These are phyloP conservation scores for Ellobius talpinus DNA, from an alignment of 2,113 vertebrate species.

Conservation along the genomic window DNA sequence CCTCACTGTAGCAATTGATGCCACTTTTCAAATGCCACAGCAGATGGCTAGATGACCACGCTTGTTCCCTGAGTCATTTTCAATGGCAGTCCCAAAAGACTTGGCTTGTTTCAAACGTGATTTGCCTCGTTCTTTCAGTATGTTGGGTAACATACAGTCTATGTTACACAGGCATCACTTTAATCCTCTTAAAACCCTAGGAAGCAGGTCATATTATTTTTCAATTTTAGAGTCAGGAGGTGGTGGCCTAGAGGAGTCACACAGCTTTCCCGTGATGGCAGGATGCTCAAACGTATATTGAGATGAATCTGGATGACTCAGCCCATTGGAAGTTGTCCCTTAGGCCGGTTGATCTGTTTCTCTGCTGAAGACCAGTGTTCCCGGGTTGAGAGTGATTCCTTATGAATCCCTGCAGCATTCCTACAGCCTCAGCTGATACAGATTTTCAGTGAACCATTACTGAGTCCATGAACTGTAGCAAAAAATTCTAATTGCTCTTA, in stretches of 20 bases:
- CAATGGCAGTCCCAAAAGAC: not conserved
- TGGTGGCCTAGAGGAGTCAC: not conserved
- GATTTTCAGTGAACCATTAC: not conserved
- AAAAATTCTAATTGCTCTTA: too few relatives aligned
- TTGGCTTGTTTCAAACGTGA: not conserved
- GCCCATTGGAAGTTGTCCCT: not conserved
- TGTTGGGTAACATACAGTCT: not conserved
- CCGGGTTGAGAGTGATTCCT: not conserved
- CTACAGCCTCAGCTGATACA: not conserved
- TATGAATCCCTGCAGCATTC: not conserved
- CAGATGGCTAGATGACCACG: not conserved
- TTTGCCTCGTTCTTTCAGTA: not conserved
- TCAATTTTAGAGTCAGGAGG: not conserved
- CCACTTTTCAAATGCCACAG: not conserved
- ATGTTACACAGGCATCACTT: not conserved
- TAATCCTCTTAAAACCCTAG: not conserved
- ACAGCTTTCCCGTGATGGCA: not conserved
- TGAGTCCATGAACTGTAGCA: not conserved
- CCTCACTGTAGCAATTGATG: not conserved
- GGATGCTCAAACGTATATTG: not conserved
- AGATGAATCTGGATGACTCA: not conserved
- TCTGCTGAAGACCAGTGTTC: not conserved
- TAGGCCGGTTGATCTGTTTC: not conserved
- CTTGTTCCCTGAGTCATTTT: not conserved
- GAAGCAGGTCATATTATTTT: not conserved